phyloP scores from a whole-genome alignment of 2,113 vertebrate genomes.

The Ciconia boyciana region DNA sequence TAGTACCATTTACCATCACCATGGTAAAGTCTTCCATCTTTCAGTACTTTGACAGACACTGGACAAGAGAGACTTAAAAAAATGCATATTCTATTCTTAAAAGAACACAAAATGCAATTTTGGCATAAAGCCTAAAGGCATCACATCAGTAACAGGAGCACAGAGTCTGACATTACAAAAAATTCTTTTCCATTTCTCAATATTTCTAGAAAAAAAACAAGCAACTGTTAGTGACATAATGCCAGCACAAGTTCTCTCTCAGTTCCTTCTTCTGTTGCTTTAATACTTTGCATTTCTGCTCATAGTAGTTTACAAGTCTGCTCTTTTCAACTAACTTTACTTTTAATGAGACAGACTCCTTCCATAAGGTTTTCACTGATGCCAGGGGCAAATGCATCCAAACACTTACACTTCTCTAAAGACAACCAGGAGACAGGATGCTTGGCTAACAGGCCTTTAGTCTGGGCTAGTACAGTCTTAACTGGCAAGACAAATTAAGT shows the following conservation, averaged over 20 bases:
- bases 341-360: not conserved
- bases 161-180: not conserved
- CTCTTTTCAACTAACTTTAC: not conserved
- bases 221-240: not conserved
- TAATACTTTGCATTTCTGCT: not conserved
- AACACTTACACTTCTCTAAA: not conserved
- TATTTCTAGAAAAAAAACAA: not conserved
- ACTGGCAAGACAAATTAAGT: not conserved
- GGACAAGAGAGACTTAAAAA: not conserved
- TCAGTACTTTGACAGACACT: not conserved
- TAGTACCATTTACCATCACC: not conserved
- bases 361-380: not conserved
- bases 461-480: not conserved
- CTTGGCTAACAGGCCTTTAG: not conserved
- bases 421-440: not conserved
- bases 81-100: not conserved
- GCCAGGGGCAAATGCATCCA: not conserved
- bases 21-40: not conserved
- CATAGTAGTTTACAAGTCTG: not conserved
- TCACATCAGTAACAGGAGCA: not conserved
- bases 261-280: not conserved
- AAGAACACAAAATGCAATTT: slow-evolving; percentile 2
- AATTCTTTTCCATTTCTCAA: not conserved
- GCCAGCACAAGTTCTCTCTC: not conserved
- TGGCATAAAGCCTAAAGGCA: not conserved